Evolutionary conservation across 2,113 vertebrate genomes (phyloP).

Genomic region (Anseranas semipalmata): DNA sequence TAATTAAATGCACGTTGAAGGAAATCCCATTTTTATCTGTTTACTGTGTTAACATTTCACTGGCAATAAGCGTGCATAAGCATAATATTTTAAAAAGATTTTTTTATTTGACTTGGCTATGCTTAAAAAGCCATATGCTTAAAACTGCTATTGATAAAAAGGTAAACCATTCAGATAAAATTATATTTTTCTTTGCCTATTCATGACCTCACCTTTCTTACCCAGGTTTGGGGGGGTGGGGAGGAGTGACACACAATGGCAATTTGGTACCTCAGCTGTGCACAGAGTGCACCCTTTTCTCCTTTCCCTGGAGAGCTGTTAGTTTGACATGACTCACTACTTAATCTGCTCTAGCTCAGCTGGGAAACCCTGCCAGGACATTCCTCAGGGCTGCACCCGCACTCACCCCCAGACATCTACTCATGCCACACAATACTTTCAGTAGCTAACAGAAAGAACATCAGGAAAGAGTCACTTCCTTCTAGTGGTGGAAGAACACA

Average conservation of each 20-base stretch:
- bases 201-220: background rate
- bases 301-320: background rate
- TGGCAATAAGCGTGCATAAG: background rate
- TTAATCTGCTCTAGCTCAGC: background rate
- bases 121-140: background rate
- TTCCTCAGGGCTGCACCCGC: constrained; percentile 46
- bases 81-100: background rate
- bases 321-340: constrained; percentile 36
- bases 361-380: constrained; percentile 29
- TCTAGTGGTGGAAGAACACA: background rate
- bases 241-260: background rate
- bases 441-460: background rate
- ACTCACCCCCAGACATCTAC: background rate
- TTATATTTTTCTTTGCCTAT: background rate
- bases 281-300: background rate
- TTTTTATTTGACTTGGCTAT: background rate
- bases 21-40: background rate
- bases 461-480: background rate
- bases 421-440: background rate
- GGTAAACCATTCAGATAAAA: accelerated
- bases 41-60: background rate
- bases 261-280: background rate
- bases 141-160: background rate
- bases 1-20: background rate
- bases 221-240: background rate